Conservation (phyloP, 2,888 invertebrate genomes). For the Ormyrus nitidulus region DNA sequence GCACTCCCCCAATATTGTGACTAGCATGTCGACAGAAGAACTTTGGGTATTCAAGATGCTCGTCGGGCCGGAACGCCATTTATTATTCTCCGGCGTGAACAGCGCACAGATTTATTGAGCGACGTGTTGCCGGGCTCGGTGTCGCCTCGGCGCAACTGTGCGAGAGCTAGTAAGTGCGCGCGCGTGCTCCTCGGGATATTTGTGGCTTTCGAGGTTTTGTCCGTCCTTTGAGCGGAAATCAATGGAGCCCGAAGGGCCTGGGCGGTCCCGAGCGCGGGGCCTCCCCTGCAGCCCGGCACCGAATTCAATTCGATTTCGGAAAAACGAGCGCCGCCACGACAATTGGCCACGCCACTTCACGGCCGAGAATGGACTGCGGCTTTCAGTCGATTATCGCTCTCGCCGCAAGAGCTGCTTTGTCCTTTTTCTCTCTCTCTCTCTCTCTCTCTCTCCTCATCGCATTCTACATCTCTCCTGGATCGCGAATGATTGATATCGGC, state of each 20-base stretch:
- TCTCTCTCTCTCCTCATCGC: constrained; percentile 5
- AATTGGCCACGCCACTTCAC: constrained; percentile 39
- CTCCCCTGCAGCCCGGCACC: neutral
- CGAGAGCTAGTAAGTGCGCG: constrained; percentile 59
- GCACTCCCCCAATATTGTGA: constrained; percentile 75
- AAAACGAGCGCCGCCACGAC: neutral
- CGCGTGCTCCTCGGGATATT: constrained; percentile 10
- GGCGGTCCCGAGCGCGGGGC: constrained; percentile 25
- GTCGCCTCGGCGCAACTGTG: constrained; percentile 62
- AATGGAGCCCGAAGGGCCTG: constrained; percentile 35
- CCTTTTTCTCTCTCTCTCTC: neutral
- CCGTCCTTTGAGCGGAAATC: constrained; percentile 55
- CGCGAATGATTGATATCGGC: constrained; percentile 47
- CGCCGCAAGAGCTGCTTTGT: neutral
- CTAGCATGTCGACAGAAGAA: constrained; percentile 72
- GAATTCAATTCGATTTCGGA: constrained; percentile 47
- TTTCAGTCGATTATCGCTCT: constrained; percentile 33
- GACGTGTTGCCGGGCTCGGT: constrained; percentile 70
- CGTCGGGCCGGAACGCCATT: constrained; percentile 74
- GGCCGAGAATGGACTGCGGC: constrained; percentile 35
- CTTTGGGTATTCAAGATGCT: constrained; percentile 70
- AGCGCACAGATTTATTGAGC: constrained; percentile 70
- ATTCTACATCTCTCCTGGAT: constrained; percentile 4
- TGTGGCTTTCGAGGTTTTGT: constrained; percentile 73
- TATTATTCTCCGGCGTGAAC: constrained; percentile 65